Percentiles rank a stretch among this genome's conserved stretches.
These are phyloP conservation scores for Pedicia rivosa DNA, from an alignment of 2,888 invertebrate genomes.

Conservation along the genomic window DNA sequence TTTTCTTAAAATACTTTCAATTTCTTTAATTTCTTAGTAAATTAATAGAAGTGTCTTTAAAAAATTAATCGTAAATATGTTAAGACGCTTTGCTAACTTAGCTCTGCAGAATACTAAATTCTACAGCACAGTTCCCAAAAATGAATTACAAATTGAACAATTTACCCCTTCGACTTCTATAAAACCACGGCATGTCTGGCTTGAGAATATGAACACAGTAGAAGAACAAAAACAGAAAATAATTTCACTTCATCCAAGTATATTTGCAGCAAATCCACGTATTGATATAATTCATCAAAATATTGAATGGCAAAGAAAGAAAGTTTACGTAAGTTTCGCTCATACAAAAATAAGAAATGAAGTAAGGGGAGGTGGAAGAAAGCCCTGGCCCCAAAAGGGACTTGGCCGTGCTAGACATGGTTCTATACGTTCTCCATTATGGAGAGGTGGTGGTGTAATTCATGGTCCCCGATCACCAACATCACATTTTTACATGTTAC, in stretches of 20 bases:
- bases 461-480: constrained; percentile 88
- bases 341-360: constrained; percentile 69
- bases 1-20: too few species aligned
- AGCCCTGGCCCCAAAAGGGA: constrained; percentile 97
- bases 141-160: too few species aligned
- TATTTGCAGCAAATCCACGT: constrained; percentile 70
- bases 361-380: constrained; percentile 73
- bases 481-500: constrained; percentile 87
- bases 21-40: too few species aligned
- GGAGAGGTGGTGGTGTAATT: constrained; percentile 62
- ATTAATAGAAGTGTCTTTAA: too few species aligned
- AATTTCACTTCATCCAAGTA: constrained; percentile 74
- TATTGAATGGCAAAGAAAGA: constrained; percentile 69
- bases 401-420: constrained; percentile 81
- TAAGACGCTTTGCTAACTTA: too few species aligned
- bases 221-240: constrained; percentile 68
- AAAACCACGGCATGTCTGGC: constrained; percentile 65
- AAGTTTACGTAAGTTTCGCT: constrained; percentile 66
- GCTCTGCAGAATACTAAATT: too few species aligned
- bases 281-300: constrained; percentile 79
- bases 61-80: too few species aligned
- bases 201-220: constrained; percentile 64
- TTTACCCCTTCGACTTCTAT: too few species aligned
- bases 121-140: too few species aligned
- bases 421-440: constrained; percentile 79